Evolutionary conservation across 2,888 invertebrate genomes (phyloP).

Genomic region (Ormyrus thymus): DNA sequence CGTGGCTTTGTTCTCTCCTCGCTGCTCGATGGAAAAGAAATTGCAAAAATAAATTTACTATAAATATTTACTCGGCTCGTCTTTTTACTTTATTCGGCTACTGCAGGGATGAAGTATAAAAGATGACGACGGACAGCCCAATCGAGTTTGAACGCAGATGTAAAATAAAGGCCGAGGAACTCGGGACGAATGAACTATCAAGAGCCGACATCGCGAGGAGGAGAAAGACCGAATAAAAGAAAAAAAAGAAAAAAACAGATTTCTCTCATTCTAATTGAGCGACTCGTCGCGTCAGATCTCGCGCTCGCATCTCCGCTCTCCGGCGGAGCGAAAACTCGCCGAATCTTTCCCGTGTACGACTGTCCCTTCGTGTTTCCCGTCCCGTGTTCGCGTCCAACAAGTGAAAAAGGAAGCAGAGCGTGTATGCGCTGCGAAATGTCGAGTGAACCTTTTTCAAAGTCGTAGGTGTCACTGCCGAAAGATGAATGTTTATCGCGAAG

Average conservation of each 20-base stretch:
- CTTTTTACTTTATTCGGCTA: too few species aligned
- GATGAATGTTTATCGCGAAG: not conserved
- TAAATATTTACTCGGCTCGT: too few species aligned
- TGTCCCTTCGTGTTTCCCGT: conserved; percentile 43
- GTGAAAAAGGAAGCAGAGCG: conserved; percentile 20
- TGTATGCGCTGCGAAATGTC: not conserved
- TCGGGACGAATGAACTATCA: conserved; percentile 33
- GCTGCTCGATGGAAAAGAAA: too few species aligned
- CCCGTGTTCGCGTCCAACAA: conserved; percentile 11
- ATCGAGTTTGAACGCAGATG: conserved; percentile 23
- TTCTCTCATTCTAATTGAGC: conserved; percentile 54
- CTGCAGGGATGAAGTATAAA: not conserved
- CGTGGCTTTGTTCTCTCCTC: too few species aligned
- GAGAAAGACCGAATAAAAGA: not conserved
- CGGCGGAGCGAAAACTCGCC: conserved; percentile 35
- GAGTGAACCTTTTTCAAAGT: not conserved
- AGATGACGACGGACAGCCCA: conserved; percentile 26
- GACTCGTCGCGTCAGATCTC: conserved; percentile 50
- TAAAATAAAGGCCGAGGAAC: conserved; percentile 16
- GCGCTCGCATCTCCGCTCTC: conserved; percentile 27
- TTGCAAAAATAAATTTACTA: too few species aligned
- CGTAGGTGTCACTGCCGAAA: not conserved
- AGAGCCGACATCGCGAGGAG: conserved; percentile 16
- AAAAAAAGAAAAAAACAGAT: conserved; percentile 21
- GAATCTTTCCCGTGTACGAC: conserved; percentile 38